A percentile compares a stretch with the other conserved stretches of the same genome.
These are phyloP conservation scores for Asbolus verrucosus DNA, from an alignment of 1,140 invertebrate species.

Conservation along the genomic window DNA sequence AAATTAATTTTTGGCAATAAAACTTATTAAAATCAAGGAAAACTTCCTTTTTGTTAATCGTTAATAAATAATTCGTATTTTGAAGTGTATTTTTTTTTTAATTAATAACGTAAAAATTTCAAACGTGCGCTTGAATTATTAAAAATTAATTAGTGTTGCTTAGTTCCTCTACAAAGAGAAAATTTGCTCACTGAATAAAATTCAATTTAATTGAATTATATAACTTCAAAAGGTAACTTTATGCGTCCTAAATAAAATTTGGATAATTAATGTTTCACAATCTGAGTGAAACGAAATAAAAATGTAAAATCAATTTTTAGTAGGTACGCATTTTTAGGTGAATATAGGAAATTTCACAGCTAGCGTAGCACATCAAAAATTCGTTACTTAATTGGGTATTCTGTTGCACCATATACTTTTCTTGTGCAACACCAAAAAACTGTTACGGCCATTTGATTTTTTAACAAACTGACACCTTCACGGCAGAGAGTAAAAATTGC, in stretches of 20 bases:
- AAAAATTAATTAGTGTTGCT: too few relatives aligned
- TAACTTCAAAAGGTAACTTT: too few relatives aligned
- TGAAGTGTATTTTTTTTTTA: too few relatives aligned
- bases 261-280: too few relatives aligned
- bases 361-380: constrained; percentile 1
- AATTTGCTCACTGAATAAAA: constrained; percentile 14
- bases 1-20: constrained; percentile 32
- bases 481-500: constrained; percentile 11
- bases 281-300: background rate
- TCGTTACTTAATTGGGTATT: constrained; percentile 15
- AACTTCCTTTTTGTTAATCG: too few relatives aligned
- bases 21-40: too few relatives aligned
- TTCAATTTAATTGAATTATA: constrained; percentile 21
- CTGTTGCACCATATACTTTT: constrained; percentile 16
- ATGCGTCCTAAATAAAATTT: background rate
- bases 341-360: background rate
- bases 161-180: background rate
- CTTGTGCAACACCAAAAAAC: constrained; percentile 37
- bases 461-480: constrained; percentile 40
- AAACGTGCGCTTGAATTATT: too few relatives aligned
- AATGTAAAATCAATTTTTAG: background rate
- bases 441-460: constrained; percentile 20
- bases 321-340: background rate
- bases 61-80: too few relatives aligned
- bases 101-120: too few relatives aligned